Evolutionary conservation across 1,140 invertebrate species (phyloP).

Genomic region (Gryllus bimaculatus): DNA sequence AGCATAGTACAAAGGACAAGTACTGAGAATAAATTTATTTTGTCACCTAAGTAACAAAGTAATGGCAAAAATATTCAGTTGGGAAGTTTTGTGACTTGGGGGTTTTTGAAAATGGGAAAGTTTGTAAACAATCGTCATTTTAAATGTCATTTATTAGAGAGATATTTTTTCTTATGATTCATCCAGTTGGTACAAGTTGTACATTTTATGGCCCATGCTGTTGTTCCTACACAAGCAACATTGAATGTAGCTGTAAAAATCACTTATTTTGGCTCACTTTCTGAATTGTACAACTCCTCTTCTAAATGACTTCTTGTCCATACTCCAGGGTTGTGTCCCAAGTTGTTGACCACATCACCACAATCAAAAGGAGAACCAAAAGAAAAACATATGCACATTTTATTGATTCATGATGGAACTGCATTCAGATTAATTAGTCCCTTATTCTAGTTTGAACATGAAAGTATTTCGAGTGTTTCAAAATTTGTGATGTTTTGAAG

Average conservation of each 20-base stretch:
- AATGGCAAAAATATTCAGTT: no score
- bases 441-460: neutral
- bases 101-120: no score
- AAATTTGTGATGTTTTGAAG: neutral
- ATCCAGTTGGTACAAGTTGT: neutral
- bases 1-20: no score
- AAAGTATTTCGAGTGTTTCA: neutral
- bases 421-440: neutral
- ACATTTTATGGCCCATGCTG: neutral
- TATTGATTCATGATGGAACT: neutral
- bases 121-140: neutral
- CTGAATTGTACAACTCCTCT: neutral
- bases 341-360: neutral
- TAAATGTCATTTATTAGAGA: slow-evolving; percentile 2
- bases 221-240: neutral
- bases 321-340: neutral
- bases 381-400: neutral
- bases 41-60: no score
- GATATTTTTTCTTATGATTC: neutral
- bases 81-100: no score
- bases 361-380: neutral
- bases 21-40: no score
- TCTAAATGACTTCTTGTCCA: neutral
- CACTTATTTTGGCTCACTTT: slow-evolving; percentile 2
- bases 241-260: neutral